These are phyloP conservation scores for Aythya baeri DNA, from an alignment of 2,113 vertebrate species.

Conservation along the genomic window DNA sequence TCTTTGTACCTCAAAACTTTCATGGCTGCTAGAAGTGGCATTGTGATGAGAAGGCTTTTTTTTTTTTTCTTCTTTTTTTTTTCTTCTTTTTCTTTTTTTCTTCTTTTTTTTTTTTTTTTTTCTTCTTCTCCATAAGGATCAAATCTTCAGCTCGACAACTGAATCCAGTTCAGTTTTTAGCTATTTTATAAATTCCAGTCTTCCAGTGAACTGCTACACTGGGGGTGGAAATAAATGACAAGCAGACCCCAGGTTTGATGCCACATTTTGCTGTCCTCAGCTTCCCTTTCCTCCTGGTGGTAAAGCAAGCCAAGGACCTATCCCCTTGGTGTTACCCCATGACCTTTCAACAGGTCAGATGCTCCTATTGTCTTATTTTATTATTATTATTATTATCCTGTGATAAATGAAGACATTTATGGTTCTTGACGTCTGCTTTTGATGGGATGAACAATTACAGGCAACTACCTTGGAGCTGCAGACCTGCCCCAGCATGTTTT, in stretches of 20 bases:
- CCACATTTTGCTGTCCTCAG: neutral
- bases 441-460: neutral
- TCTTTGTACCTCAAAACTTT: neutral
- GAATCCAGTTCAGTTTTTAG: neutral
- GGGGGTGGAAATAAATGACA: neutral
- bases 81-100: neutral
- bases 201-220: neutral
- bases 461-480: neutral
- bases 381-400: neutral
- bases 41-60: neutral
- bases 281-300: neutral
- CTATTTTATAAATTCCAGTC: neutral
- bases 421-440: neutral
- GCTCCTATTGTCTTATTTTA: neutral
- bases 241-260: neutral
- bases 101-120: neutral
- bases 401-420: neutral
- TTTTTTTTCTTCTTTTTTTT: neutral
- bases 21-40: neutral
- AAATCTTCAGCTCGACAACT: neutral
- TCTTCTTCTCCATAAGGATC: neutral
- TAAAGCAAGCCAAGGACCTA: neutral
- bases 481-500: neutral
- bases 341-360: neutral
- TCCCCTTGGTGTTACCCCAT: neutral